phyloP scores from a whole-genome alignment of 2,113 vertebrate species.

The Serranochromis macrocephalus region DNA sequence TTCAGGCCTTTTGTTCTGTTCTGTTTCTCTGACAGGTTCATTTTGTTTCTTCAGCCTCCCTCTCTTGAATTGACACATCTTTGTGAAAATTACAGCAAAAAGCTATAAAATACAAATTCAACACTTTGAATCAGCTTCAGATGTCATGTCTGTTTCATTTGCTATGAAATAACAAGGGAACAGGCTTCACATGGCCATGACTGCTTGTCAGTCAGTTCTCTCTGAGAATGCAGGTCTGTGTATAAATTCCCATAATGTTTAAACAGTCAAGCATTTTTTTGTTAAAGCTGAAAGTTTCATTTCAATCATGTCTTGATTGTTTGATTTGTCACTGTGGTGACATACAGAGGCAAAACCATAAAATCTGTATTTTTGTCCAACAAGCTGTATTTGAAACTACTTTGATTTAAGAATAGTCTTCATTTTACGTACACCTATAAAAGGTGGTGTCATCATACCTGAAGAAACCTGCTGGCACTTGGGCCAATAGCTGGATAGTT shows the following conservation, averaged over 20 bases:
- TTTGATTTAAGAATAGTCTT: background rate
- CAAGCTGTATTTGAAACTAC: background rate
- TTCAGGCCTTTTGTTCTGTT: background rate
- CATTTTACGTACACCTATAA: background rate
- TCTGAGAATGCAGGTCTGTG: background rate
- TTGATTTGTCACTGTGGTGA: background rate
- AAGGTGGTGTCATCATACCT: background rate
- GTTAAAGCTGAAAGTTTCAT: background rate
- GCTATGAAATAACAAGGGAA: background rate
- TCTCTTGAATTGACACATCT: background rate
- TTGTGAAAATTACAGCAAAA: background rate
- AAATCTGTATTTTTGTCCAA: background rate
- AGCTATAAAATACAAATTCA: background rate
- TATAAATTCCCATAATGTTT: background rate
- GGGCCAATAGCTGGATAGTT: too few relatives aligned
- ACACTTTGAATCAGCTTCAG: background rate
- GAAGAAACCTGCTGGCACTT: too few relatives aligned
- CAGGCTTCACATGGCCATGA: background rate
- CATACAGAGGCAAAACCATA: fast-evolving
- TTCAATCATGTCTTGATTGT: background rate
- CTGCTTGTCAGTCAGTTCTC: background rate
- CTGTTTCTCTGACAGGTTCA: background rate
- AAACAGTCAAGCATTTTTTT: background rate
- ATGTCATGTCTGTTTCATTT: background rate
- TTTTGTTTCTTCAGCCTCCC: background rate